Conservation (phyloP, 1,140 invertebrate genomes). For the Telenomus remus region DNA sequence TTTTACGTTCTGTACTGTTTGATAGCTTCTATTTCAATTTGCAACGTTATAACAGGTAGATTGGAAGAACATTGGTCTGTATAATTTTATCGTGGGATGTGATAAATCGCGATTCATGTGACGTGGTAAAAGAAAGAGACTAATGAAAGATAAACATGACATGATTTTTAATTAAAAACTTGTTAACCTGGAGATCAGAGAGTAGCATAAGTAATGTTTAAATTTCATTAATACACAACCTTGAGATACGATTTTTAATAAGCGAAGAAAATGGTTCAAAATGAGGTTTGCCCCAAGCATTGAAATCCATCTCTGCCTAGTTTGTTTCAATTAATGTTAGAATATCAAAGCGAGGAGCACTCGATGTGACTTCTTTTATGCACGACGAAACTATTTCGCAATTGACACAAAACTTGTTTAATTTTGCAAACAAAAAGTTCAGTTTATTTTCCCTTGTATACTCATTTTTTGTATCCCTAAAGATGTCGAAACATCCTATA, state of each 20-base stretch:
- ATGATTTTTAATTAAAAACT: constrained; percentile 31
- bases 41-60: not conserved
- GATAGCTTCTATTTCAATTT: not conserved
- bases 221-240: constrained; percentile 29
- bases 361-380: constrained; percentile 3
- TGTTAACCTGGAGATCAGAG: constrained; percentile 8
- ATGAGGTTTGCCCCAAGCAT: constrained; percentile 7
- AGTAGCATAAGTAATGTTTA: constrained; percentile 23
- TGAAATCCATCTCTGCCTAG: constrained; percentile 4
- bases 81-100: too few relatives aligned
- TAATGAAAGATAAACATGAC: constrained; percentile 27
- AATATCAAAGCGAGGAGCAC: constrained; percentile 15
- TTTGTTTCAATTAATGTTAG: constrained; percentile 19
- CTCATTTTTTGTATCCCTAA: constrained; percentile 4
- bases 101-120: too few relatives aligned
- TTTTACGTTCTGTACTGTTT: not conserved
- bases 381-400: too few relatives aligned
- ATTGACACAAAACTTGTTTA: too few relatives aligned
- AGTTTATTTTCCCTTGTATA: not conserved
- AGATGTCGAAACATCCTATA: constrained; percentile 13
- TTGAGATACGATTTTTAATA: constrained; percentile 17
- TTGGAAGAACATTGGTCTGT: too few relatives aligned
- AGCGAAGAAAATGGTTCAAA: constrained; percentile 6
- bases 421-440: too few relatives aligned
- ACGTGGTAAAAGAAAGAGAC: too few relatives aligned